Conservation (phyloP, 1,140 invertebrate species). For the Lycorma delicatula region DNA sequence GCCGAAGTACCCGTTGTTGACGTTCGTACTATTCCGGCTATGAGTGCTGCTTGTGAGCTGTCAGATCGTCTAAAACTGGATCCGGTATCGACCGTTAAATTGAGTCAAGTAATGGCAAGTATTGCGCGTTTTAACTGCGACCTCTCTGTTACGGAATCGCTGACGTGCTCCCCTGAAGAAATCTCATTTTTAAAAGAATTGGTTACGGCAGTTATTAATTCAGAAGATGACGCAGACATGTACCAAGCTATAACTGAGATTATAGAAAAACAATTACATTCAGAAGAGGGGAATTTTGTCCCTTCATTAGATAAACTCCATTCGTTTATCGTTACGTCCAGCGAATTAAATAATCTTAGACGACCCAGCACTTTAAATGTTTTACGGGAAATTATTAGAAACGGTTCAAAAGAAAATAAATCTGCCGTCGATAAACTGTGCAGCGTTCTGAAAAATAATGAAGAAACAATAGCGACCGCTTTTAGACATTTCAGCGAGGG, state of each 20-base stretch:
- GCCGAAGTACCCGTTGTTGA: slow-evolving; percentile 51
- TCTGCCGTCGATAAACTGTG: slow-evolving; percentile 48
- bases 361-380: slow-evolving; percentile 48
- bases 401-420: slow-evolving; percentile 42
- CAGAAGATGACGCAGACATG: slow-evolving; percentile 18
- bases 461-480: slow-evolving; percentile 46
- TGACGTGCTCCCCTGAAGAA: neutral
- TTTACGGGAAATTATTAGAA: slow-evolving; percentile 48
- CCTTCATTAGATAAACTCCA: slow-evolving; percentile 21
- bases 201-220: slow-evolving; percentile 16
- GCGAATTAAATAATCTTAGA: slow-evolving; percentile 28
- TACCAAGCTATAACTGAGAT: slow-evolving; percentile 20
- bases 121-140: slow-evolving; percentile 16
- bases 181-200: slow-evolving; percentile 14
- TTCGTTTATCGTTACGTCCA: slow-evolving; percentile 17
- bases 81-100: slow-evolving; percentile 37
- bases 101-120: slow-evolving; percentile 33
- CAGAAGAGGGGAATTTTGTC: slow-evolving; percentile 12
- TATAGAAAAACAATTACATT: slow-evolving; percentile 19
- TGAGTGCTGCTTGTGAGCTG: slow-evolving; percentile 39
- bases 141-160: neutral
- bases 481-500: slow-evolving; percentile 49
- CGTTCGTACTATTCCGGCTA: slow-evolving; percentile 37
- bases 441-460: slow-evolving; percentile 47
- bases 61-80: slow-evolving; percentile 40